Percentiles rank a stretch among this genome's conserved stretches.
Conservation (phyloP, 2,888 invertebrate genomes). For the Diaperis boleti region DNA sequence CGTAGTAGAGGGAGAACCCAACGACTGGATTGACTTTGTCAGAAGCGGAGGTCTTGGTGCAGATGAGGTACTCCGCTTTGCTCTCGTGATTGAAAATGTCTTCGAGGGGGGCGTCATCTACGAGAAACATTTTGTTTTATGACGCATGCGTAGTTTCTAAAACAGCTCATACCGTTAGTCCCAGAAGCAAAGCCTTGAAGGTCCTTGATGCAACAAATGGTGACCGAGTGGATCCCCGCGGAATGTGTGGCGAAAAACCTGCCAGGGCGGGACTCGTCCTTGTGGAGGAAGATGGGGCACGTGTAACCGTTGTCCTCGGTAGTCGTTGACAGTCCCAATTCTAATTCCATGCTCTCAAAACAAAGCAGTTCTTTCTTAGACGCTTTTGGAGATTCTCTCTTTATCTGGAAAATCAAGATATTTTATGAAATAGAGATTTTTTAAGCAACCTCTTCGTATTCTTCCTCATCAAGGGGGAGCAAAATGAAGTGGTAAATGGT, state of each 20-base stretch:
- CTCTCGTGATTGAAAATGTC: slow-evolving; percentile 64
- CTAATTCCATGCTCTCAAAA: slow-evolving; percentile 86
- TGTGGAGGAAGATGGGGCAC: slow-evolving; percentile 76
- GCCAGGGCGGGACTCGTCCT: slow-evolving; percentile 73
- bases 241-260: slow-evolving; percentile 89
- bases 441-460: slow-evolving; percentile 32
- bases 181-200: slow-evolving; percentile 72
- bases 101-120: slow-evolving; percentile 50
- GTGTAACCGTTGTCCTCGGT: slow-evolving; percentile 65
- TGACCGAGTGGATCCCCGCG: slow-evolving; percentile 86
- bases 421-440: no score
- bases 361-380: slow-evolving; percentile 73
- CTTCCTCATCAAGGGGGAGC: slow-evolving; percentile 69
- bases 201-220: slow-evolving; percentile 78
- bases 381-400: neutral
- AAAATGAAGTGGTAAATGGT: slow-evolving; percentile 85
- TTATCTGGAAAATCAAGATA: slow-evolving; percentile 1
- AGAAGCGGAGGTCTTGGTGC: slow-evolving; percentile 71
- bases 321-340: slow-evolving; percentile 75
- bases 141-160: neutral
- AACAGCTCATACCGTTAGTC: slow-evolving; percentile 9
- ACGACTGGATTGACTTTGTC: slow-evolving; percentile 71
- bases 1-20: slow-evolving; percentile 71
- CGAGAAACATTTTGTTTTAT: slow-evolving; percentile 41
- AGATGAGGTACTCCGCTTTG: slow-evolving; percentile 77